Evolutionary conservation across 1,140 invertebrate genomes (phyloP).

Genomic region (Copidosoma floridanum): DNA sequence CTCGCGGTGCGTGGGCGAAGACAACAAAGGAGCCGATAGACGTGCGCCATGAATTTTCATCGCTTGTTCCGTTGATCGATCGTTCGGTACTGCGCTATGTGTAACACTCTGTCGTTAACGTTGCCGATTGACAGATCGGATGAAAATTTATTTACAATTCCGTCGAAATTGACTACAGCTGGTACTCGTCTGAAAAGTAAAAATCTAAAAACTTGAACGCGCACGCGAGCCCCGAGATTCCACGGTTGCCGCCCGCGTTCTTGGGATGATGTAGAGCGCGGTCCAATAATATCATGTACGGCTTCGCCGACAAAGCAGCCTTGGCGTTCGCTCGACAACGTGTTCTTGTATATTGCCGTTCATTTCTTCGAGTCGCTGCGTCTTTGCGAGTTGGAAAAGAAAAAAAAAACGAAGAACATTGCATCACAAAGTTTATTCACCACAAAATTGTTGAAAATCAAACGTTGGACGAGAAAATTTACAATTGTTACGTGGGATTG

Average conservation of each 20-base stretch:
- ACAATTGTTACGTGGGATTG: no score
- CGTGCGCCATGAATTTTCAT: slow-evolving; percentile 50
- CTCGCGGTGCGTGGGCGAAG: neutral
- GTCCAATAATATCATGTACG: slow-evolving; percentile 51
- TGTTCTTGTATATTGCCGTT: slow-evolving; percentile 26
- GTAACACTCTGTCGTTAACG: no score
- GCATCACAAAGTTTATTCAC: no score
- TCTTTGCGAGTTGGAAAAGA: neutral
- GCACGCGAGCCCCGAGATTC: slow-evolving; percentile 1
- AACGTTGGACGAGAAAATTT: no score
- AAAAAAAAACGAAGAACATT: neutral
- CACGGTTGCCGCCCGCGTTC: slow-evolving; percentile 31
- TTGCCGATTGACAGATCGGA: no score
- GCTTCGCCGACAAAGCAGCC: slow-evolving; percentile 34
- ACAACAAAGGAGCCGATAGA: slow-evolving; percentile 35
- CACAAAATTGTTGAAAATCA: no score
- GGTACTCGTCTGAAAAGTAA: no score
- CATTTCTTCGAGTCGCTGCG: slow-evolving; percentile 18
- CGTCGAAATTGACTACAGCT: no score
- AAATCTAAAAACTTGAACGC: no score
- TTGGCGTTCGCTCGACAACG: slow-evolving; percentile 16
- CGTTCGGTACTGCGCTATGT: no score
- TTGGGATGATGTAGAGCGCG: slow-evolving; percentile 41
- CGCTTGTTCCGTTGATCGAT: no score
- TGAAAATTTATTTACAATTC: no score